Evolutionary conservation across 1,140 invertebrate species (phyloP), one percentile per base, ranked within the genome.

Genomic region (Ceratoteleas bidentatus): DNA sequence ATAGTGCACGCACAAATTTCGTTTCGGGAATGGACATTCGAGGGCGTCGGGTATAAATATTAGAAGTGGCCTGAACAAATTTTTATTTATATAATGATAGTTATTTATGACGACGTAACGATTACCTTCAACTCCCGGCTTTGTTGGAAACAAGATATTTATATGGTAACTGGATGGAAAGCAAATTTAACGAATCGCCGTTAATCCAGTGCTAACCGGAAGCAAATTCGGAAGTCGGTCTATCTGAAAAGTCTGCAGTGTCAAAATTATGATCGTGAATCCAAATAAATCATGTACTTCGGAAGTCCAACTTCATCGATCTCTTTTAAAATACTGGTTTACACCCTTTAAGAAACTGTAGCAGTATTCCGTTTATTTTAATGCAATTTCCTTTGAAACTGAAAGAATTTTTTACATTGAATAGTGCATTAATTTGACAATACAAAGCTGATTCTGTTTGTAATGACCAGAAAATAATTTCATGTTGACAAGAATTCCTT

Each of bases 101-200:
- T 69, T 69, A 53, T 69, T 73, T 73, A 74, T 74, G 68, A 43
- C 64, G 8, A 49, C 13, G 24, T 80, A 80, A 16, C 13, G n/a
- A 65, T 70, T 56, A 64, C 16, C 64, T 52, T 81, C 32, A 61
- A 57, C 69, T 64, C 74, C 61, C 69, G 57, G 77, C 64, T 81
- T 74, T 81, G 77, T 81, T 81, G 77, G 64, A 47, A 64, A 74
- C 69, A 65, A 81, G 43, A 81, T 81, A 69, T 80, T 74, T 81
- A 74, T 80, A 64, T 50, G 66, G 3, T 58, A 66, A 52, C 16
- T 53, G 24, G 9, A 53, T 52, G 45, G 13, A 49, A 13, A 43
- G 33, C 58, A 61, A 57, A 72, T 54, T 66, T 43, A 65, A 33
- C 58, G 74, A 77, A 69, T 69, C 45, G 40, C 16, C 33, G 13